A percentile compares a stretch with the other conserved stretches of the same genome.
These are phyloP conservation scores for Drosophila athabasca DNA, from an alignment of 1,140 invertebrate species.

Conservation along the genomic window DNA sequence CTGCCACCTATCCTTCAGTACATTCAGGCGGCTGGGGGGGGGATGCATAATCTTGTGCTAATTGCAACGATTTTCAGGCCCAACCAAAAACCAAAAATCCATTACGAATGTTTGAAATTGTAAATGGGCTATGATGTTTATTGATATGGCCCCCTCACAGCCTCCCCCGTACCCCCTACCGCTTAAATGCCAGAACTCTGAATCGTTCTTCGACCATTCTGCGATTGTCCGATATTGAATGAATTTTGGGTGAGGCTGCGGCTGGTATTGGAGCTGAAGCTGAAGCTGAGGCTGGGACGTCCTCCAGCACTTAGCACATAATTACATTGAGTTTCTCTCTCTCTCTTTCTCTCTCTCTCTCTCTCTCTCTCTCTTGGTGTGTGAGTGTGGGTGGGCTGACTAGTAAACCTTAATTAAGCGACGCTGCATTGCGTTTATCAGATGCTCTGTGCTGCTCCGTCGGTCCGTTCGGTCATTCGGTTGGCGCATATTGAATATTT, in stretches of 20 bases:
- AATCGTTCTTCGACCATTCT: constrained; percentile 17
- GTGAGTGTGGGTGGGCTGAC: constrained; percentile 5
- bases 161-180: too few species aligned
- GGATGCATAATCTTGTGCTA: too few species aligned
- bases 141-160: too few species aligned
- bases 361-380: not conserved
- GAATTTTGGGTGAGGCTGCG: constrained; percentile 18
- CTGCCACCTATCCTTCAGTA: too few species aligned
- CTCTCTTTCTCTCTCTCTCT: too few species aligned
- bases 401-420: constrained; percentile 57
- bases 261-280: not conserved
- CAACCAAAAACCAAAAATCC: too few species aligned
- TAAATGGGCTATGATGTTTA: too few species aligned
- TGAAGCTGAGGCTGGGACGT: too few species aligned
- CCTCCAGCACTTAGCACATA: constrained; percentile 49
- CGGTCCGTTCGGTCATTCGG: constrained; percentile 2
- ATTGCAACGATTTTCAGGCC: too few species aligned
- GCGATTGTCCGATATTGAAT: constrained; percentile 34
- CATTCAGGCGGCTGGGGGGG: too few species aligned
- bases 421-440: constrained; percentile 45
- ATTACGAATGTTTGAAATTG: too few species aligned
- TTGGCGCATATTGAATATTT: constrained; percentile 48
- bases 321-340: constrained; percentile 43
- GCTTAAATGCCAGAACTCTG: not conserved
- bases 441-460: constrained; percentile 16